These are phyloP conservation scores for Matsumyia berberina DNA, from an alignment of 2,888 invertebrate genomes.

Conservation along the genomic window DNA sequence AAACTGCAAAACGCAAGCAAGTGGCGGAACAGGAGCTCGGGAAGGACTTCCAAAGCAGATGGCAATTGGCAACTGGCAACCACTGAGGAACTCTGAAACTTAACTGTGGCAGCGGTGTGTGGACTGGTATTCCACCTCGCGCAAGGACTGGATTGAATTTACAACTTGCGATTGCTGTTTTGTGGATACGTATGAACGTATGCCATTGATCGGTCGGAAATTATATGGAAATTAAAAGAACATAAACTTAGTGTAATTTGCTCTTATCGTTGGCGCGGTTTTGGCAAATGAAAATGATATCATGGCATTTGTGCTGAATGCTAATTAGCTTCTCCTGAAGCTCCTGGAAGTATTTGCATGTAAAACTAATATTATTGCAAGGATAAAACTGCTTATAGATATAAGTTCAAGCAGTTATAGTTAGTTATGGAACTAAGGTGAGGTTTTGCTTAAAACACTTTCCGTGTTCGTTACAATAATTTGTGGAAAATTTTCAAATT, in stretches of 20 bases:
- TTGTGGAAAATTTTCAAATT: too few species aligned
- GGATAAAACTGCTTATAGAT: not conserved
- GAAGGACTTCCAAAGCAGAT: constrained; percentile 36
- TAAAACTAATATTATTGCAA: not conserved
- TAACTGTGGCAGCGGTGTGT: not conserved
- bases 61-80: constrained; percentile 44
- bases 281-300: constrained; percentile 8
- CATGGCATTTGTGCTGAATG: not conserved
- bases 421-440: too few species aligned
- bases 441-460: too few species aligned
- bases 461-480: too few species aligned
- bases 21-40: constrained; percentile 1
- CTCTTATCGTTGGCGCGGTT: not conserved
- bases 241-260: constrained; percentile 4
- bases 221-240: constrained; percentile 29
- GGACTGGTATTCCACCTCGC: not conserved
- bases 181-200: not conserved
- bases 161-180: constrained; percentile 18
- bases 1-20: constrained; percentile 35
- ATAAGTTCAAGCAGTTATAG: not conserved
- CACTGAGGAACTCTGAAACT: constrained; percentile 44
- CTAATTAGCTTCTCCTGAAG: not conserved
- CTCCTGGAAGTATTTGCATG: not conserved
- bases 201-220: constrained; percentile 28
- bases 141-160: constrained; percentile 18